phyloP scores from a whole-genome alignment of 2,113 vertebrate species.

The Bos taurus region DNA sequence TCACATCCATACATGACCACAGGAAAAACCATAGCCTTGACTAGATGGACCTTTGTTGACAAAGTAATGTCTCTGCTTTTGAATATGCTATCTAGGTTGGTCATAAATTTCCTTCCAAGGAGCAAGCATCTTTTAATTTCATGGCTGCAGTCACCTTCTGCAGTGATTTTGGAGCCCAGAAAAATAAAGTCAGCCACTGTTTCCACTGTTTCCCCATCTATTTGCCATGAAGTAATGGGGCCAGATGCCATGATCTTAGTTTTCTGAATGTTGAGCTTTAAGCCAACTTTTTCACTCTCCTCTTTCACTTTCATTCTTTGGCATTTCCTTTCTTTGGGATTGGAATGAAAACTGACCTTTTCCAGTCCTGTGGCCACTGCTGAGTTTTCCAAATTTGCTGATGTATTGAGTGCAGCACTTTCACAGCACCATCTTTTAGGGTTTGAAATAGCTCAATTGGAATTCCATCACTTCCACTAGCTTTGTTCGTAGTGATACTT shows the following conservation, averaged over 20 bases:
- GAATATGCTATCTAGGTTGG: neutral
- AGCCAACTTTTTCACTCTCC: neutral
- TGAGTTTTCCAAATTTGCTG: neutral
- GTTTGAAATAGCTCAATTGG: neutral
- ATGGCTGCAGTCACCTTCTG: neutral
- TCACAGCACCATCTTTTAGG: neutral
- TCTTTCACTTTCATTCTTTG: neutral
- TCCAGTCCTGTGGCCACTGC: neutral
- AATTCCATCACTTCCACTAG: neutral
- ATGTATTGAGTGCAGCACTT: neutral
- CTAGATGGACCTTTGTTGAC: fast-evolving
- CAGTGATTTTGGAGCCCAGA: neutral
- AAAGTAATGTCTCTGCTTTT: neutral
- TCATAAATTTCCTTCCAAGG: neutral
- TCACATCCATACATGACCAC: neutral
- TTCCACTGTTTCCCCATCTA: neutral
- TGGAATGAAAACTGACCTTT: neutral
- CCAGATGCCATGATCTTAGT: neutral
- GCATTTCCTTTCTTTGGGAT: neutral
- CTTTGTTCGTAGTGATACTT: neutral
- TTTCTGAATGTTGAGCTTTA: neutral
- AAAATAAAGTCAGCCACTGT: neutral
- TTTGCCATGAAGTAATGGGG: neutral
- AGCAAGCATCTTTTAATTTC: neutral
- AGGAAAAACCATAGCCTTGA: neutral